These are phyloP conservation scores for Mellilla xanthometata DNA, from an alignment of 2,888 invertebrate genomes.

Conservation along the genomic window DNA sequence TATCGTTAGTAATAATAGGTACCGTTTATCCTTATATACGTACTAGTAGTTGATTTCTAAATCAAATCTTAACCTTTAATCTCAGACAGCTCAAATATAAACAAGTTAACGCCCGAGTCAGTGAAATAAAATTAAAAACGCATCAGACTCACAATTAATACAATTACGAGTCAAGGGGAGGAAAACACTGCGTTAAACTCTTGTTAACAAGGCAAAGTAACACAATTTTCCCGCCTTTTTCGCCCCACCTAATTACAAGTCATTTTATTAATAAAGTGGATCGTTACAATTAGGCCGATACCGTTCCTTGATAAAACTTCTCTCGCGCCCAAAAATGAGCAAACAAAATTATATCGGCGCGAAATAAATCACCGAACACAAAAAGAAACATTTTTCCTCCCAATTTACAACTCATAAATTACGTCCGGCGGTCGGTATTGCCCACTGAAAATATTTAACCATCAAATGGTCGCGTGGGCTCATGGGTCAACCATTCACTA, in stretches of 20 bases:
- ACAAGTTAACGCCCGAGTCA: constrained; percentile 27
- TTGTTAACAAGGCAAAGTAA: constrained; percentile 67
- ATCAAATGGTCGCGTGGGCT: constrained; percentile 78
- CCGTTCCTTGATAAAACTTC: constrained; percentile 29
- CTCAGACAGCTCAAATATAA: constrained; percentile 16
- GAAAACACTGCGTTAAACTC: constrained; percentile 68
- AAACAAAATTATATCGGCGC: constrained; percentile 29
- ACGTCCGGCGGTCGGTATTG: constrained; percentile 57
- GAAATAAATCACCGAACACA: constrained; percentile 26
- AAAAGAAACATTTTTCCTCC: constrained; percentile 41
- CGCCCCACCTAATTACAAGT: constrained; percentile 75
- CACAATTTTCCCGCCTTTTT: constrained; percentile 75
- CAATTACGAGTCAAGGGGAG: constrained; percentile 69
- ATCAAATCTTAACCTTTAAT: not conserved
- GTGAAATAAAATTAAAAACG: constrained; percentile 34
- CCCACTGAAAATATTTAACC: constrained; percentile 80
- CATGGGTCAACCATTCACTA: constrained; percentile 77
- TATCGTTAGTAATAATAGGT: too few relatives aligned
- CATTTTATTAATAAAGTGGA: constrained; percentile 76
- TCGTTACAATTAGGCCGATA: constrained; percentile 67
- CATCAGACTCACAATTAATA: constrained; percentile 70
- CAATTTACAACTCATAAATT: constrained; percentile 72
- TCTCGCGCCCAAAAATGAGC: constrained; percentile 15
- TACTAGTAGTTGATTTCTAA: too few relatives aligned
- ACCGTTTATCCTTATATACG: too few relatives aligned